phyloP scores from a whole-genome alignment of 92 coral and sea anemone species.

The Porites rus region DNA sequence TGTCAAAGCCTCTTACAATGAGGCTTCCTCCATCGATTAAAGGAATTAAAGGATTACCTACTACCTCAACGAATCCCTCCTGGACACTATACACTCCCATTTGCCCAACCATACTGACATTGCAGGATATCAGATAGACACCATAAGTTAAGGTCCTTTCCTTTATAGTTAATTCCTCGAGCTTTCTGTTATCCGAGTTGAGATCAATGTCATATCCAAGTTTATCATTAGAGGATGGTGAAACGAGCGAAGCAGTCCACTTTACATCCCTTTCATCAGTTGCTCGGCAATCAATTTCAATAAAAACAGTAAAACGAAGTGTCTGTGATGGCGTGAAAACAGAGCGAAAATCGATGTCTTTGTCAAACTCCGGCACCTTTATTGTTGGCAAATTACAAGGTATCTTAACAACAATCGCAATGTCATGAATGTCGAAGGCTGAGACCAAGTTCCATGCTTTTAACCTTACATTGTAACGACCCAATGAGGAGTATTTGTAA shows the following conservation, averaged over 20 bases:
- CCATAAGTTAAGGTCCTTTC: slow-evolving; percentile 63
- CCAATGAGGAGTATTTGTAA: slow-evolving; percentile 57
- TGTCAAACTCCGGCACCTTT: slow-evolving; percentile 44
- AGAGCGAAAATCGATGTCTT: slow-evolving; percentile 41
- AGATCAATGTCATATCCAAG: not conserved
- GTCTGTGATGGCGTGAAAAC: slow-evolving; percentile 39
- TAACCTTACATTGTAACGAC: slow-evolving; percentile 42
- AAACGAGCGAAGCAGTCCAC: slow-evolving; percentile 48
- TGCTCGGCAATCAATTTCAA: slow-evolving; percentile 68
- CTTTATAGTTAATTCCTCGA: slow-evolving; percentile 24
- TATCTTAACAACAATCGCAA: slow-evolving; percentile 62
- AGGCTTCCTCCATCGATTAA: slow-evolving; percentile 68
- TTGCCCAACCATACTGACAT: slow-evolving; percentile 77
- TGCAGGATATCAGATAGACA: slow-evolving; percentile 53
- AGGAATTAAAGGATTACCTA: slow-evolving; percentile 48
- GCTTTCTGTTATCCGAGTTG: slow-evolving; percentile 31
- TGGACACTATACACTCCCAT: slow-evolving; percentile 54
- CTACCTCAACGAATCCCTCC: slow-evolving; percentile 63
- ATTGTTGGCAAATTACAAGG: slow-evolving; percentile 76
- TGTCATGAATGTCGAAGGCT: slow-evolving; percentile 20
- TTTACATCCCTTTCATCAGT: slow-evolving; percentile 53
- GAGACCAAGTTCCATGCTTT: slow-evolving; percentile 75
- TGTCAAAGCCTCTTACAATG: slow-evolving; percentile 51
- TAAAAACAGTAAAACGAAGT: slow-evolving; percentile 21
- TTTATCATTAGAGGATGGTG: slow-evolving; percentile 5